These are phyloP conservation scores for Propithecus perrieri DNA, from an alignment of 2,797 vertebrate genomes.

Conservation along the genomic window DNA sequence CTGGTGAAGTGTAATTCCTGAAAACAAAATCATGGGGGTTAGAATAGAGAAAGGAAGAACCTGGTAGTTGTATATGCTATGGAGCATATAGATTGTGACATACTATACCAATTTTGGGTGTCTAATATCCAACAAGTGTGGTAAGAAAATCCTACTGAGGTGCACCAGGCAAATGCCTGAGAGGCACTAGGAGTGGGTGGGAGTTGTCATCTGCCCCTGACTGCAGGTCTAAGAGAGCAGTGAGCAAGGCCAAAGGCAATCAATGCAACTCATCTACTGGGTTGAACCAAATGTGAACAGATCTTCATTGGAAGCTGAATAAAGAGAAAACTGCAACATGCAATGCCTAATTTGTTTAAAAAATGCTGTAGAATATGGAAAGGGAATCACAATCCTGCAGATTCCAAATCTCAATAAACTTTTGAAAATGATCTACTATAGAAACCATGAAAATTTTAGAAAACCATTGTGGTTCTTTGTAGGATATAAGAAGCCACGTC, in stretches of 20 bases:
- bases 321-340: not conserved
- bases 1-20: not conserved
- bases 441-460: slow-evolving; percentile 13
- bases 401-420: not conserved
- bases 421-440: not conserved
- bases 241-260: not conserved
- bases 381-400: not conserved
- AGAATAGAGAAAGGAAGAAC: not conserved
- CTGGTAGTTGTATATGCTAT: not conserved
- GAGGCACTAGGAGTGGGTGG: not conserved
- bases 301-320: not conserved
- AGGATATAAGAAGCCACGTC: not conserved
- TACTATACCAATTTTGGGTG: not conserved
- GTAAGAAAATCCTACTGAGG: not conserved
- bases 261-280: not conserved
- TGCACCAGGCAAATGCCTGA: not conserved
- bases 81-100: not conserved
- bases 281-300: not conserved
- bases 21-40: not conserved
- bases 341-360: not conserved
- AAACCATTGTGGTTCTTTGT: not conserved
- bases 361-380: not conserved
- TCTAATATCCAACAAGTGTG: not conserved
- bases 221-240: not conserved
- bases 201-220: not conserved